Evolutionary conservation across 1,140 invertebrate species (phyloP).

Genomic region (Antheraea pernyi): DNA sequence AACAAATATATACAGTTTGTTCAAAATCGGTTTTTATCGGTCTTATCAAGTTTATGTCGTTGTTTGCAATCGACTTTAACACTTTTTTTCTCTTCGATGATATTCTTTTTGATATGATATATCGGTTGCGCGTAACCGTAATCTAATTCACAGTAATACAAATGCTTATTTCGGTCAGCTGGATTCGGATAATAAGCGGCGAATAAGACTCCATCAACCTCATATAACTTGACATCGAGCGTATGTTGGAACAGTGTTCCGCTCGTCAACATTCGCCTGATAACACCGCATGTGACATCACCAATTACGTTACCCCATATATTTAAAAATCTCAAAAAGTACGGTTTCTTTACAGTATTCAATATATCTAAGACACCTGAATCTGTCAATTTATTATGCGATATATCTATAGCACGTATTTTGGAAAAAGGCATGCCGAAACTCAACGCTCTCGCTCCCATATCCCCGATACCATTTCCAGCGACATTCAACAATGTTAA

Average conservation of each 20-base stretch:
- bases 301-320: slow-evolving; percentile 80
- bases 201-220: slow-evolving; percentile 70
- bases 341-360: slow-evolving; percentile 79
- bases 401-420: slow-evolving; percentile 78
- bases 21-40: slow-evolving; percentile 43
- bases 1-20: slow-evolving; percentile 17
- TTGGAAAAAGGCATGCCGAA: slow-evolving; percentile 77
- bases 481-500: slow-evolving; percentile 75
- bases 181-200: slow-evolving; percentile 77
- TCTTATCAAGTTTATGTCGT: slow-evolving; percentile 53
- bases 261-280: slow-evolving; percentile 77
- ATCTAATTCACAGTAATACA: slow-evolving; percentile 63
- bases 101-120: slow-evolving; percentile 57
- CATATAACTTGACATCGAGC: slow-evolving; percentile 79
- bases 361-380: slow-evolving; percentile 73
- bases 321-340: slow-evolving; percentile 70
- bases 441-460: slow-evolving; percentile 77
- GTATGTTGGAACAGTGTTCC: slow-evolving; percentile 74
- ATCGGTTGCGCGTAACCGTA: slow-evolving; percentile 55
- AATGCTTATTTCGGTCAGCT: slow-evolving; percentile 57
- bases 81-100: slow-evolving; percentile 42
- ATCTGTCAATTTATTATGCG: slow-evolving; percentile 78
- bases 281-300: slow-evolving; percentile 57
- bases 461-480: slow-evolving; percentile 78
- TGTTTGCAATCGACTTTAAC: slow-evolving; percentile 62